phyloP scores from a whole-genome alignment of 2,113 vertebrate genomes.

The Anoplopoma fimbria region DNA sequence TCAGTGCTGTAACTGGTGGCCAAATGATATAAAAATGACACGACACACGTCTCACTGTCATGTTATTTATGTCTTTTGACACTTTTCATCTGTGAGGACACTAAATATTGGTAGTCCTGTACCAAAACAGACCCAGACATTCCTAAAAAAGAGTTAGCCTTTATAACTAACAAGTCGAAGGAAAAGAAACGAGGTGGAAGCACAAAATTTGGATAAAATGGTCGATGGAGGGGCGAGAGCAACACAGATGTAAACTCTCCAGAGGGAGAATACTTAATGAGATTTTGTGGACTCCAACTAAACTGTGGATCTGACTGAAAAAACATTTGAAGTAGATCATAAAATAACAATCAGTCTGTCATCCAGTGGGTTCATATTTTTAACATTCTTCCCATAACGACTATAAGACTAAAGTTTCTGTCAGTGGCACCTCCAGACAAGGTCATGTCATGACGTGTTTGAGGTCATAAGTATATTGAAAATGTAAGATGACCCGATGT shows the following conservation, averaged over 20 bases:
- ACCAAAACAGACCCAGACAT: neutral
- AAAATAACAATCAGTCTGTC: neutral
- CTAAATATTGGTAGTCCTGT: neutral
- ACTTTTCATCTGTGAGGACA: neutral
- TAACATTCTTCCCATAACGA: neutral
- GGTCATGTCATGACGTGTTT: neutral
- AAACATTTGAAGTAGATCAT: neutral
- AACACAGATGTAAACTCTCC: neutral
- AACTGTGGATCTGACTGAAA: neutral
- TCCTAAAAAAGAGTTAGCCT: neutral
- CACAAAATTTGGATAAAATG: neutral
- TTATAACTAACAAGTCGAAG: neutral
- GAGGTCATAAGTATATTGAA: neutral
- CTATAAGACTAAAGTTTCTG: no score
- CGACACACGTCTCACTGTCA: no score
- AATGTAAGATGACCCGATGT: neutral
- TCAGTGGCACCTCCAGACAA: neutral
- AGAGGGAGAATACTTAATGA: neutral
- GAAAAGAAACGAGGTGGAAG: neutral
- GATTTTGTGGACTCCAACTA: neutral
- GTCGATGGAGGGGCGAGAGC: no score
- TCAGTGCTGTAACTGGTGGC: neutral
- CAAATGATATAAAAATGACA: neutral
- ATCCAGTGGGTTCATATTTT: neutral
- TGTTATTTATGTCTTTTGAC: neutral